These are phyloP conservation scores for Yponomeuta evonymella DNA, from an alignment of 2,888 invertebrate genomes.

Conservation along the genomic window DNA sequence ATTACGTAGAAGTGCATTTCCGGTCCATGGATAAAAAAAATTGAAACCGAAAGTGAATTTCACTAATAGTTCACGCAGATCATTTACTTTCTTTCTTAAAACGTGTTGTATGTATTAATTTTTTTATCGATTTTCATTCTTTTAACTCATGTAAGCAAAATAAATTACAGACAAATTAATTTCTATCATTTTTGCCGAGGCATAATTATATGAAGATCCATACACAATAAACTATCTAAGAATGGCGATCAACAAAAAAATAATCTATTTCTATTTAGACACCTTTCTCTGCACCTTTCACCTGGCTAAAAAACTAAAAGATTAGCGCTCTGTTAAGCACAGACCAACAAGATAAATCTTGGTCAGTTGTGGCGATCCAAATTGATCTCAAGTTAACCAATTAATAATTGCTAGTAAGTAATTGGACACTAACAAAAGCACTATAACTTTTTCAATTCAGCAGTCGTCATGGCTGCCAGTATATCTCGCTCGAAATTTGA, in stretches of 20 bases:
- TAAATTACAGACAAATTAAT: no score
- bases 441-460: neutral
- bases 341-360: slow-evolving; percentile 44
- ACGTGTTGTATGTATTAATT: no score
- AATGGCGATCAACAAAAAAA: slow-evolving; percentile 28
- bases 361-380: slow-evolving; percentile 39
- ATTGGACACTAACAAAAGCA: slow-evolving; percentile 16
- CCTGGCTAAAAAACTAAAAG: slow-evolving; percentile 33
- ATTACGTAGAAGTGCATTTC: no score
- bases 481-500: neutral
- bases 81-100: no score
- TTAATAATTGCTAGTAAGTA: slow-evolving; percentile 29
- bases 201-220: neutral
- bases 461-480: neutral
- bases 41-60: no score
- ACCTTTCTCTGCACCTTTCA: slow-evolving; percentile 71
- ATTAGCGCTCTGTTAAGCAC: slow-evolving; percentile 70
- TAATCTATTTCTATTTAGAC: slow-evolving; percentile 20
- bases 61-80: no score
- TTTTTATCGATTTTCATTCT: no score
- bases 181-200: no score
- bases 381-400: slow-evolving; percentile 38
- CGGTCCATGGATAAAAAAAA: no score
- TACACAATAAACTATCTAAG: neutral
- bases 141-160: no score